Percentiles rank a stretch among this genome's conserved stretches.
phyloP scores from a whole-genome alignment of 2,888 invertebrate species.

The Sabatieria punctata region DNA sequence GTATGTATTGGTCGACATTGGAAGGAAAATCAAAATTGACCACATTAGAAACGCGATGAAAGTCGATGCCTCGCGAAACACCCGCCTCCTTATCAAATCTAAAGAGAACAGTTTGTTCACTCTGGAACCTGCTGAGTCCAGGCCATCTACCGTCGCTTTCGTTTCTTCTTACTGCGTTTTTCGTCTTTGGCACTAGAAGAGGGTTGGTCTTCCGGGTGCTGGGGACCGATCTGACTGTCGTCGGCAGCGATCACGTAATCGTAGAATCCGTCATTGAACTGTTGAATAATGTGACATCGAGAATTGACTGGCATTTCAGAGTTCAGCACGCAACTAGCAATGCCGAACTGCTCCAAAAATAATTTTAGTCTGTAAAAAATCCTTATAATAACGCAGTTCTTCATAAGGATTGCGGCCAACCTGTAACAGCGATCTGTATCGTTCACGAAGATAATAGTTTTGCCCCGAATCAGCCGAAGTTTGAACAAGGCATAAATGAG shows the following conservation, averaged over 20 bases:
- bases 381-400: too few species aligned
- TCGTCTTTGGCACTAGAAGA: too few species aligned
- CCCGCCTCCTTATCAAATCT: slow-evolving; percentile 72
- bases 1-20: slow-evolving; percentile 74
- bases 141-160: too few species aligned
- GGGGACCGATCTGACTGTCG: too few species aligned
- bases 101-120: too few species aligned
- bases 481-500: slow-evolving; percentile 80
- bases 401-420: too few species aligned
- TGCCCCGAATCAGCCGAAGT: slow-evolving; percentile 73
- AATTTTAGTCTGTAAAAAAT: slow-evolving; percentile 68
- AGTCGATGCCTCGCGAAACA: slow-evolving; percentile 90
- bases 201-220: too few species aligned
- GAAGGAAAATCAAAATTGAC: slow-evolving; percentile 95
- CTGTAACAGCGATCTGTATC: slow-evolving; percentile 92
- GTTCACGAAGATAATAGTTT: slow-evolving; percentile 90
- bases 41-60: slow-evolving; percentile 88
- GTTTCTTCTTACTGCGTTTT: too few species aligned
- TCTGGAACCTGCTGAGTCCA: too few species aligned
- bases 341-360: slow-evolving; percentile 86
- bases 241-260: slow-evolving; percentile 66
- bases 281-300: slow-evolving; percentile 75
- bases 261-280: slow-evolving; percentile 83
- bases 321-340: slow-evolving; percentile 78
- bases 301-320: slow-evolving; percentile 85